phyloP scores from a whole-genome alignment of 2,888 invertebrate species.

The Ormyrus thymus region DNA sequence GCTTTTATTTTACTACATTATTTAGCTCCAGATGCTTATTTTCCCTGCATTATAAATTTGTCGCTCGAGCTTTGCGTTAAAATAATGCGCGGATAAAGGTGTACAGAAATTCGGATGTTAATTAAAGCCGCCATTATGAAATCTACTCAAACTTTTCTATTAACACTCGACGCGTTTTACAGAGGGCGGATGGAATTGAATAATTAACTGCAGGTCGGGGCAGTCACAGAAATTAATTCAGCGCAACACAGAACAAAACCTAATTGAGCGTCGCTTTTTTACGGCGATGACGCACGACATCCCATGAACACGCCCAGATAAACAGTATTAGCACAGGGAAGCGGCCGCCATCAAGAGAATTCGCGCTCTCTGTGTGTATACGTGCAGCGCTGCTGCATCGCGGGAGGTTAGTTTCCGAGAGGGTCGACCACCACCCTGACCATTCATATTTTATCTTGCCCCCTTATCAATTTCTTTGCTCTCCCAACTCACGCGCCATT shows the following conservation, averaged over 20 bases:
- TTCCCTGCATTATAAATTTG: no score
- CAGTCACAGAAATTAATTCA: slow-evolving; percentile 9
- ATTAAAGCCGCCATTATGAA: no score
- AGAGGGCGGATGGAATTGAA: no score
- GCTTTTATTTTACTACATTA: no score
- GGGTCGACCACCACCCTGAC: slow-evolving; percentile 52
- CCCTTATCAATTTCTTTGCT: slow-evolving; percentile 69
- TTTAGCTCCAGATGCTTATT: no score
- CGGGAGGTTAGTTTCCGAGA: slow-evolving; percentile 6
- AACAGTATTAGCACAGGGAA: slow-evolving; percentile 35
- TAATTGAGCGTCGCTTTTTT: neutral
- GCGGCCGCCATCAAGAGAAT: slow-evolving; percentile 30
- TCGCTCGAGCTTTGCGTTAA: no score
- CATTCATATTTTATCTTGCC: slow-evolving; percentile 66
- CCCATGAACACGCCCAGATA: neutral
- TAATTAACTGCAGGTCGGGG: neutral
- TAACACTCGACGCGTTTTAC: no score
- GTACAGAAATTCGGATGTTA: no score
- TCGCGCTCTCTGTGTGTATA: neutral
- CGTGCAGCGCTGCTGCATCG: slow-evolving; percentile 18
- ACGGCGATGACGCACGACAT: neutral
- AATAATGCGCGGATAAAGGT: no score
- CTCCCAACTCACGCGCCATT: slow-evolving; percentile 60
- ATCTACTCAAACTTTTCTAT: no score
- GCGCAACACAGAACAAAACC: neutral